These are phyloP conservation scores for Orbicella faveolata DNA, from an alignment of 64 coral and sea anemone species.

Conservation along the genomic window DNA sequence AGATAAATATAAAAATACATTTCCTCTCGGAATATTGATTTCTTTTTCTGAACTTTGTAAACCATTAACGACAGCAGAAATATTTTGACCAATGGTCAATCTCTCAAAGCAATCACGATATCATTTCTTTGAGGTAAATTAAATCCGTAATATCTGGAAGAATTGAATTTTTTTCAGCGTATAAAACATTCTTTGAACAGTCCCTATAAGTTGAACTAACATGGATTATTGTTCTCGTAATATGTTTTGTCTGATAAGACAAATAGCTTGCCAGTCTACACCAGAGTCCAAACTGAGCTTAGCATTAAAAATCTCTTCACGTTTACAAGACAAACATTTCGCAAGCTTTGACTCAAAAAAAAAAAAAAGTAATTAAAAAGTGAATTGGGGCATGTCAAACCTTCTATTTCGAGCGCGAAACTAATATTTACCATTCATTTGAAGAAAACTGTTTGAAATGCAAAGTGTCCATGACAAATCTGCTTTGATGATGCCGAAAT, in stretches of 20 bases:
- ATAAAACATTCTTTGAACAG: background rate
- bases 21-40: background rate
- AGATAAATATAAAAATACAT: too few species aligned
- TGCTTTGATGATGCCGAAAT: background rate
- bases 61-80: background rate
- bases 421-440: background rate
- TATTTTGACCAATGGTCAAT: background rate
- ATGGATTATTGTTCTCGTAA: background rate
- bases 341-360: background rate
- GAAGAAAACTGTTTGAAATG: background rate
- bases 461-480: background rate
- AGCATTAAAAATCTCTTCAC: background rate
- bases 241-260: background rate
- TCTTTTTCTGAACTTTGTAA: background rate
- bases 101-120: background rate
- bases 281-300: background rate
- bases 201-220: too few species aligned
- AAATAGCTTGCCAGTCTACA: background rate
- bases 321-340: slow-evolving; percentile 9
- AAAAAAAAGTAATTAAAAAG: slow-evolving; percentile 28
- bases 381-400: background rate
- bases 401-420: background rate
- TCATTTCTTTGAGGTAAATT: too few species aligned
- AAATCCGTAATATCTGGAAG: too few species aligned
- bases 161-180: background rate